Base-by-base conservation (phyloP, 2,888 invertebrate genomes). In the Sympetrum striolatum region DNA sequence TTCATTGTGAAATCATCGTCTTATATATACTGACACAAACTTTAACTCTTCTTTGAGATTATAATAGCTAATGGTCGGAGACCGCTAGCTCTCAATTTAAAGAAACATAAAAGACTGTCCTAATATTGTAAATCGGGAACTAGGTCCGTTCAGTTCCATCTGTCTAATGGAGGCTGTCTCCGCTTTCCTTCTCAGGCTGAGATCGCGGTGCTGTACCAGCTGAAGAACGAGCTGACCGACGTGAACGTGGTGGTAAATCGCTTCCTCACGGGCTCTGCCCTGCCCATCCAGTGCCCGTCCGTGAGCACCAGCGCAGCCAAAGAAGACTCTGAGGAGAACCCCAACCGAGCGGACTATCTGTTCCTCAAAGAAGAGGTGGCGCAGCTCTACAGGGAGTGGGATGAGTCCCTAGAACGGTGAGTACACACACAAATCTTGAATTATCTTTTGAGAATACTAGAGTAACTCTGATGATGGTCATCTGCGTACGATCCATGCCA, bases 401-500 rank as follows among this genome's bases (percentile, higher is more conserved):
- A 97, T 92, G 96, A 96, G 91, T 95, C 96, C 10, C 96, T 96
- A 93, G 95, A 96, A 93, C 95, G 96, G 97, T 97, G 93, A 95
- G 94, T 93, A 90, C 79, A 53, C 18, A n/a, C n/a, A n/a, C n/a
- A n/a, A n/a, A 53, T 53, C 18, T 18, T 53, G 53, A 15, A 53
- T 18, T 8, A 10, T 44, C 10, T 10, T 5, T 8, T 44, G 6
- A n/a, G n/a, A n/a, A n/a, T n/a, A n/a, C n/a, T n/a, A n/a, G n/a
- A n/a, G n/a, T n/a, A n/a, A n/a, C n/a, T n/a, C n/a, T n/a, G n/a
- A n/a, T n/a, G n/a, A n/a, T n/a, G n/a, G n/a, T n/a, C n/a, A n/a
- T n/a, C n/a, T n/a, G n/a, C n/a, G n/a, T n/a, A n/a, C n/a, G n/a
- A n/a, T n/a, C n/a, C n/a, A n/a, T n/a, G n/a, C n/a, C n/a, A n/a